Base-by-base conservation (phyloP, 2,113 vertebrate species). In the Esox niger region DNA sequence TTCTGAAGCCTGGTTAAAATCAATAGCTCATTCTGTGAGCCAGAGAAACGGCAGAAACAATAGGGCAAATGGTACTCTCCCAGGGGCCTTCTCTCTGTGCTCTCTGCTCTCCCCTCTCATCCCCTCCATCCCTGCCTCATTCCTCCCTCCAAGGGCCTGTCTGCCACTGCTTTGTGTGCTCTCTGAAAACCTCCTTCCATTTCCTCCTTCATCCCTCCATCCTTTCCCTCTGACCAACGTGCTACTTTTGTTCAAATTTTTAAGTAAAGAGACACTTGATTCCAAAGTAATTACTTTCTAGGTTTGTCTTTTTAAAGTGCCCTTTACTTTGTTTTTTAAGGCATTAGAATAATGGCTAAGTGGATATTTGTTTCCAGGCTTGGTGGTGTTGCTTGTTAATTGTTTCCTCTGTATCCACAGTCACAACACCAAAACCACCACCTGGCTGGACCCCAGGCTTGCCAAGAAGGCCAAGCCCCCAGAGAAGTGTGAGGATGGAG, bases 361-460 rank as follows among this genome's bases (percentile, higher is more conserved):
- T 26, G 25, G 57, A 46, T 60, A 60, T 54, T 59, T 33, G 59
- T 38, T 74, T 38, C 38, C 63, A 1, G 64, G 76, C 69, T 74
- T 61, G 70, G 11, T 25, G 35, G n/a, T 66, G 38, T 64, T 68
- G n/a, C 56, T 21, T 69, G 62, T 35, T 71, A 49, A 25, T 56
- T 7, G 4, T 35, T 30, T 46, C 59, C 23, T 46, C 56, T 52
- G 15, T 35, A 2, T 38, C 7, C 47, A 15, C 77, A 99, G 97
- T 79, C 97, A 99, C 72, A 98, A 98, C 89, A 95, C 93, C 72
- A 99, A 99, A 90, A 99, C 97, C 33, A 99, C 97, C 4, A 98
- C 97, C 2, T 99, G 97, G 97, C 87, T 99, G 80, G 97, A 99
- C 82, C 97, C 97, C 1, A 94, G 97, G 20, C 95, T 98, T n/a